phyloP scores from a whole-genome alignment of 1,140 invertebrate genomes.

The Branchinecta lynchi region DNA sequence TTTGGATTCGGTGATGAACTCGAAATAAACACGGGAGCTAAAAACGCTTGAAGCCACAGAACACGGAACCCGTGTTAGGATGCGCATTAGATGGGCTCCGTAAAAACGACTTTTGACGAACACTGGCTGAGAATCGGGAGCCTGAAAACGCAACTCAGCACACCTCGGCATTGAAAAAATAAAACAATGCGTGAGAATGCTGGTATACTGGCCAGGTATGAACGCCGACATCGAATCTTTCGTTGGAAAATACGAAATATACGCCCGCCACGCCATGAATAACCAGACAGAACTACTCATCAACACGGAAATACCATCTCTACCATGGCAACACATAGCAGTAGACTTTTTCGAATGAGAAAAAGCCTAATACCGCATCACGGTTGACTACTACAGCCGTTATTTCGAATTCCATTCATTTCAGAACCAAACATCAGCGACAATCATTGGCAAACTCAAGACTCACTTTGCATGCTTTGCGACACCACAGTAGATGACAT shows the following conservation, averaged over 20 bases:
- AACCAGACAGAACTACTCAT: conserved; percentile 9
- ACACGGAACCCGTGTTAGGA: no score
- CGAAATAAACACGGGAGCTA: no score
- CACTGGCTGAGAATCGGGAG: no score
- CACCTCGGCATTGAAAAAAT: conserved; percentile 9
- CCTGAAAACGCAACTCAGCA: no score
- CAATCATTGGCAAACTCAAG: conserved; percentile 9
- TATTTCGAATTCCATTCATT: conserved; percentile 7
- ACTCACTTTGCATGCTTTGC: conserved; percentile 9
- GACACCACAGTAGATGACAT: no score
- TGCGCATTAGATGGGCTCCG: no score
- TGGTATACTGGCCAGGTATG: conserved; percentile 8
- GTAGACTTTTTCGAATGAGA: conserved; percentile 6
- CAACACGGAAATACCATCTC: conserved; percentile 5
- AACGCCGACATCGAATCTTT: conserved; percentile 5
- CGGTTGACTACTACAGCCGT: conserved; percentile 8
- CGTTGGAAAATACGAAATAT: conserved; percentile 6
- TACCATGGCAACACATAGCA: conserved; percentile 9
- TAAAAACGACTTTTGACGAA: no score
- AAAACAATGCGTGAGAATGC: conserved; percentile 9
- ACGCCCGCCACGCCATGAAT: conserved; percentile 2
- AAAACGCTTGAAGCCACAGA: no score
- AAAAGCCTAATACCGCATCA: conserved; percentile 1
- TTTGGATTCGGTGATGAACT: no score
- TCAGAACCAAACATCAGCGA: conserved; percentile 9